Conservation (phyloP, 2,888 invertebrate genomes). For the Halocaridina rubra region DNA sequence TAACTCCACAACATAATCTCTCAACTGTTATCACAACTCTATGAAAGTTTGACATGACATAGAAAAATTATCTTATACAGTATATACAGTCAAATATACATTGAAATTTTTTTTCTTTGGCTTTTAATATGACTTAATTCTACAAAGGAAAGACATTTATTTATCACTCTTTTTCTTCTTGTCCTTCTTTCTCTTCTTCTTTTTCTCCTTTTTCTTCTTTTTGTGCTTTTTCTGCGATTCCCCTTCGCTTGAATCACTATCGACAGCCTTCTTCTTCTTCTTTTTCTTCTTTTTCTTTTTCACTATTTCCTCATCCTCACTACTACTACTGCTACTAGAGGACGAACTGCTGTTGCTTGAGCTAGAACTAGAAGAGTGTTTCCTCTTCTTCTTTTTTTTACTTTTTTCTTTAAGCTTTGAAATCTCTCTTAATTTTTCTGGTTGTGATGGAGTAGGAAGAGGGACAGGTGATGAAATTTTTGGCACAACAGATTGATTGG, state of each 20-base stretch:
- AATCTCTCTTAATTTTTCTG: neutral
- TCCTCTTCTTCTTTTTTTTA: slow-evolving; percentile 27
- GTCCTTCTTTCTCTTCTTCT: slow-evolving; percentile 47
- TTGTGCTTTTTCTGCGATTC: slow-evolving; percentile 43
- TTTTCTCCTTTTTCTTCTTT: slow-evolving; percentile 46
- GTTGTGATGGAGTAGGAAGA: slow-evolving; percentile 13
- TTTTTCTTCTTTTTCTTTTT: slow-evolving; percentile 46
- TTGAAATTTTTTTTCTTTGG: too few species aligned
- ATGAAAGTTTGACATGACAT: too few species aligned
- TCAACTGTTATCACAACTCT: too few species aligned
- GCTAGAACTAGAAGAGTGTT: slow-evolving; percentile 15
- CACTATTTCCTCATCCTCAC: slow-evolving; percentile 37
- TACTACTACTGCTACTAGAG: slow-evolving; percentile 18
- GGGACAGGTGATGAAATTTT: slow-evolving; percentile 39
- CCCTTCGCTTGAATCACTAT: slow-evolving; percentile 40
- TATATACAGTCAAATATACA: too few species aligned
- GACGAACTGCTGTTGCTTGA: slow-evolving; percentile 25
- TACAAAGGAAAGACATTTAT: too few species aligned
- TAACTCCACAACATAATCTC: too few species aligned
- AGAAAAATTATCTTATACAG: too few species aligned
- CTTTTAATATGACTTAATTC: too few species aligned
- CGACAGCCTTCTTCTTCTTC: slow-evolving; percentile 32
- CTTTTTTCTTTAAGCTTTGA: slow-evolving; percentile 2
- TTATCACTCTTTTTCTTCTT: slow-evolving; percentile 40
- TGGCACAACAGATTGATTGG: too few species aligned